phyloP scores from a whole-genome alignment of 2,113 vertebrate species.

The Aegotheles bennettii region DNA sequence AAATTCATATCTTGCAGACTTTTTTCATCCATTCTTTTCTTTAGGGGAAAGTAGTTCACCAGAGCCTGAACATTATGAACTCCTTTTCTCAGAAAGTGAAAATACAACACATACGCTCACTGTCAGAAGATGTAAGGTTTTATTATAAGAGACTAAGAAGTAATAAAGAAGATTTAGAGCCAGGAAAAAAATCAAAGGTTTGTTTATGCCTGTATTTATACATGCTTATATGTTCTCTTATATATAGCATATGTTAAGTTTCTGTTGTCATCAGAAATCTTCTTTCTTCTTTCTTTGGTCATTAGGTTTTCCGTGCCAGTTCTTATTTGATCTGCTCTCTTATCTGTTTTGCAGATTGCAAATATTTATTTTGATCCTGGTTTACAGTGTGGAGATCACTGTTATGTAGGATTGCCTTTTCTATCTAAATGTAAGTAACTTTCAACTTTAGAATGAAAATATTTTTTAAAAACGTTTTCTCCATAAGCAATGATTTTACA shows the following conservation, averaged over 20 bases:
- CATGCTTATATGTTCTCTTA: not conserved
- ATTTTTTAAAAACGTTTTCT: not conserved
- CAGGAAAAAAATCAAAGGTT: constrained; percentile 96
- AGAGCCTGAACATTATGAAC: constrained; percentile 91
- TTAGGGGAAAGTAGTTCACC: constrained; percentile 94
- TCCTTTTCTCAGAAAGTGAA: constrained; percentile 96
- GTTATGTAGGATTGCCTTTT: constrained; percentile 95
- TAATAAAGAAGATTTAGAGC: constrained; percentile 94
- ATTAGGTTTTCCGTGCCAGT: not conserved
- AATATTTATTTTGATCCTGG: constrained; percentile 98
- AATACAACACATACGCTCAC: constrained; percentile 89
- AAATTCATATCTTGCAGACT: not conserved
- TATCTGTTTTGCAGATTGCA: constrained; percentile 84
- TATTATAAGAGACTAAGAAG: constrained; percentile 90
- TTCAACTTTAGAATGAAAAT: not conserved
- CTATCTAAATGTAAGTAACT: constrained; percentile 90
- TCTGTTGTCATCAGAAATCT: not conserved
- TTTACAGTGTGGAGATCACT: constrained; percentile 91
- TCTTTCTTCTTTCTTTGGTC: not conserved
- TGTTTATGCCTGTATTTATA: not conserved
- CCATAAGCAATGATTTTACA: not conserved
- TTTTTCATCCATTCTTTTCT: constrained; percentile 15
- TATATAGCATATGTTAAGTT: not conserved
- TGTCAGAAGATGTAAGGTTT: constrained; percentile 92
- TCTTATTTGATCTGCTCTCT: not conserved